A percentile compares a stretch with the other conserved stretches of the same genome.
These are phyloP conservation scores for Hemichromis elongatus DNA, from an alignment of 2,113 vertebrate species.

Conservation along the genomic window DNA sequence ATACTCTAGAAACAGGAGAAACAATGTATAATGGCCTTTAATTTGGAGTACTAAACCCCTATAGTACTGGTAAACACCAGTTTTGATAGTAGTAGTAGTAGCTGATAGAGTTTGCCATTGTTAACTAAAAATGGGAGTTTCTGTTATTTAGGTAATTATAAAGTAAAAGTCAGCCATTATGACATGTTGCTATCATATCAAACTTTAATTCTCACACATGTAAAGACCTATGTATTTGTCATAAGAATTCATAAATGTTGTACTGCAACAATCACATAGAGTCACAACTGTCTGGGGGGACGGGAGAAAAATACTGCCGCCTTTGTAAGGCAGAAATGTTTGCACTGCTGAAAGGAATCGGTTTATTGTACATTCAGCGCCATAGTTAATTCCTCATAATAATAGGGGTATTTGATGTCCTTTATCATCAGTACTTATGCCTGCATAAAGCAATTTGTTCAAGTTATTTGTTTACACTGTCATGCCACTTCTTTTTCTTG, in stretches of 20 bases:
- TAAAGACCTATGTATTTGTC: not conserved
- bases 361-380: not conserved
- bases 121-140: not conserved
- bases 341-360: not conserved
- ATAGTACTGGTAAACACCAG: not conserved
- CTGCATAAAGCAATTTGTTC: conserved; percentile 48
- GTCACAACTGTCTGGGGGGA: not conserved
- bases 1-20: too few relatives aligned
- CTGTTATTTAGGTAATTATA: not conserved
- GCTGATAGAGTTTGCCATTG: not conserved
- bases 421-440: conserved; percentile 13
- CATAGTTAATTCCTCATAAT: conserved; percentile 22
- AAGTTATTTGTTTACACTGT: conserved; percentile 53
- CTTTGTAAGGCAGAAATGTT: not conserved
- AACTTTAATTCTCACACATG: not conserved
- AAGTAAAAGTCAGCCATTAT: not conserved
- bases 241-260: conserved; percentile 4
- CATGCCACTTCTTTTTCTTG: conserved; percentile 21
- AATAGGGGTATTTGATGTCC: conserved; percentile 2
- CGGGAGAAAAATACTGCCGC: not conserved
- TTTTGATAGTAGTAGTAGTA: not conserved
- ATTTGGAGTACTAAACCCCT: not conserved
- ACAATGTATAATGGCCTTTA: not conserved
- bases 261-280: not conserved
- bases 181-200: not conserved